Percentiles rank a stretch among this genome's conserved stretches.
These are phyloP conservation scores for Drosophila littoralis DNA, from an alignment of 1,140 invertebrate genomes.

Conservation along the genomic window DNA sequence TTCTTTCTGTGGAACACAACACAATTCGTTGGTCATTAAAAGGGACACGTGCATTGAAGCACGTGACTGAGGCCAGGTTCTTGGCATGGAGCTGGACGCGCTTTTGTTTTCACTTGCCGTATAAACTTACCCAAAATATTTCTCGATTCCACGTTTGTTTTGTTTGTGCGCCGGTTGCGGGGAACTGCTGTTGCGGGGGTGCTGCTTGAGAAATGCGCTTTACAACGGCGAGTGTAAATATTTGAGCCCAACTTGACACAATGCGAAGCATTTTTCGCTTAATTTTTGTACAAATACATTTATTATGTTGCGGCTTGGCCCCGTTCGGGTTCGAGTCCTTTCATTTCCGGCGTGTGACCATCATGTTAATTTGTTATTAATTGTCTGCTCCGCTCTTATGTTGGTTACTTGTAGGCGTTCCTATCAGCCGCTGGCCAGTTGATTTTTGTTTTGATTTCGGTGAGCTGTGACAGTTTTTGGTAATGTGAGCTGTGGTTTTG, in stretches of 20 bases:
- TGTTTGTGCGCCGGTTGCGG: constrained; percentile 25
- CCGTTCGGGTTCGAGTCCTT: constrained; percentile 29
- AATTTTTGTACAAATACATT: constrained; percentile 80
- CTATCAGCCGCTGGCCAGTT: constrained; percentile 26
- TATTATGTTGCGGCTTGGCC: constrained; percentile 62
- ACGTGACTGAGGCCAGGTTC: constrained; percentile 69
- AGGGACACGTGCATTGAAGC: constrained; percentile 82
- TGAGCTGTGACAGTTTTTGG: constrained; percentile 40
- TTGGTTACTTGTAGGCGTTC: constrained; percentile 38
- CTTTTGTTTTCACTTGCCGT: constrained; percentile 53
- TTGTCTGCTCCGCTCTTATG: constrained; percentile 57
- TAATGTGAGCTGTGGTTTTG: constrained; percentile 29
- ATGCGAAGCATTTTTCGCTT: constrained; percentile 72
- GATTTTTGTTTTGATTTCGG: constrained; percentile 56
- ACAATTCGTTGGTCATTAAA: constrained; percentile 84
- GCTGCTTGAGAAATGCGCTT: constrained; percentile 61
- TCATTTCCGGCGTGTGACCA: constrained; percentile 64
- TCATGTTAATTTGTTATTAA: constrained; percentile 84
- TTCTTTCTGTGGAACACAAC: constrained; percentile 37
- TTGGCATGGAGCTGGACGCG: constrained; percentile 57
- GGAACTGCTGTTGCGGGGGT: background rate
- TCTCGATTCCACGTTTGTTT: constrained; percentile 46
- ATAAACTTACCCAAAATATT: constrained; percentile 42
- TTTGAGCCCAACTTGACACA: constrained; percentile 70
- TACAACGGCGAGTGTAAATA: constrained; percentile 71